Base-by-base conservation (phyloP, 2,888 invertebrate genomes). In the Chrysolina americana region DNA sequence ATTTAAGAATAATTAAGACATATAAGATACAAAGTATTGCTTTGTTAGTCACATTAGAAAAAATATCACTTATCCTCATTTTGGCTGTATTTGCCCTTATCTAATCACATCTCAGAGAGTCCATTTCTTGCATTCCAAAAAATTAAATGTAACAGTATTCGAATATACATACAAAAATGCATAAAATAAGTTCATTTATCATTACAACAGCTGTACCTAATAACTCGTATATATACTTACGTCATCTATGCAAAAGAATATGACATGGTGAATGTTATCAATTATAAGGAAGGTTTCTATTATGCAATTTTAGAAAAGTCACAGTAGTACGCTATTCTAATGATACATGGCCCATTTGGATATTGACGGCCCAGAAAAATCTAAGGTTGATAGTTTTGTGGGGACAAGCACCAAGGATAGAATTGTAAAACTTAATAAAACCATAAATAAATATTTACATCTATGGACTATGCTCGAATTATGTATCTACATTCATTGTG, bases 21-120 rank as follows among this genome's bases (percentile, higher is more conserved):
- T 86, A 87, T 86, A 90, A 91, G 91, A 92, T 92, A 93, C 91
- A 92, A 91, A 90, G 92, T 93, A 93, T 93, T 93, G 93, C 93
- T 93, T 92, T 90, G 90, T 91, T 92, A 91, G 91, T 92, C 92
- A 92, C 92, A 91, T 91, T 91, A 88, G 90, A 89, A 91, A 92
- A 91, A 91, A 91, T 92, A 92, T 92, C 92, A 92, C 92, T 90
- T 88, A 85, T 86, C 85, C 86, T 84, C 82, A 80, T 84, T 84
- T 81, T 28, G 76, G 77, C 76, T 75, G 56, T 66, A 59, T 65
- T 71, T 70, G 76, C 75, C 75, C 68, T 70, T 77, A 74, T 69
- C 72, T 73, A 73, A 72, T 73, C 74, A 76, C 72, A 68, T 72
- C 73, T 62, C 41, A 68, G 74, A 78, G 77, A 76, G 76, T 81